Evolutionary conservation across 2,888 invertebrate species (phyloP).

Genomic region (Stenchaetothrips biformis): DNA sequence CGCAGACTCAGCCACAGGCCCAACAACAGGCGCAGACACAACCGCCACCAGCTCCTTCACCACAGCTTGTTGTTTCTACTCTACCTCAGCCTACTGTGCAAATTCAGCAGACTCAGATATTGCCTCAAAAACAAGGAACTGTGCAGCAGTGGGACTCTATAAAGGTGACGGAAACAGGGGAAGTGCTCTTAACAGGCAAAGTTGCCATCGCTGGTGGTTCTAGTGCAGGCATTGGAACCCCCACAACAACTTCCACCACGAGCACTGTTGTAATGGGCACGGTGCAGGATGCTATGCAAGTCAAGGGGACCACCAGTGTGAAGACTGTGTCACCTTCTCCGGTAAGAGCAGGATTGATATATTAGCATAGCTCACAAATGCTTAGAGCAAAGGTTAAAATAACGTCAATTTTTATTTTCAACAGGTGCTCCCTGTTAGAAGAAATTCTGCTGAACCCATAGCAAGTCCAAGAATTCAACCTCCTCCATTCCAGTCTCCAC

Average conservation of each 20-base stretch:
- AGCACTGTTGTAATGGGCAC: background rate
- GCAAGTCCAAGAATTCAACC: background rate
- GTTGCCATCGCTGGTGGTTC: background rate
- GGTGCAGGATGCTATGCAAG: background rate
- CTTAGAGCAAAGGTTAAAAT: background rate
- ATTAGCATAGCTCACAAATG: background rate
- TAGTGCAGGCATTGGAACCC: background rate
- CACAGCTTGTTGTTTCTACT: slow-evolving; percentile 40
- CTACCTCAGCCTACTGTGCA: background rate
- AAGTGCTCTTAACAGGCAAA: background rate
- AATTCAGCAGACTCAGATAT: background rate
- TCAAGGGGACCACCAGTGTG: background rate
- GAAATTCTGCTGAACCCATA: background rate
- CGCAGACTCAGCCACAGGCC: background rate
- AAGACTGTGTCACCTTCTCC: background rate
- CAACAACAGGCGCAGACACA: background rate
- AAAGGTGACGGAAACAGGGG: background rate
- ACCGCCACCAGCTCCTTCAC: slow-evolving; percentile 41
- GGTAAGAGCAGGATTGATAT: background rate
- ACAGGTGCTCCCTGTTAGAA: background rate
- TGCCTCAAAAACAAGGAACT: background rate
- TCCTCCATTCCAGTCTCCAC: background rate
- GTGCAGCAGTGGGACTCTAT: background rate
- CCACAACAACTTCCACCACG: background rate
- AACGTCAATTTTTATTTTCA: background rate